Evolutionary conservation across 2,888 invertebrate genomes (phyloP).

Genomic region (Dynastes grantii): DNA sequence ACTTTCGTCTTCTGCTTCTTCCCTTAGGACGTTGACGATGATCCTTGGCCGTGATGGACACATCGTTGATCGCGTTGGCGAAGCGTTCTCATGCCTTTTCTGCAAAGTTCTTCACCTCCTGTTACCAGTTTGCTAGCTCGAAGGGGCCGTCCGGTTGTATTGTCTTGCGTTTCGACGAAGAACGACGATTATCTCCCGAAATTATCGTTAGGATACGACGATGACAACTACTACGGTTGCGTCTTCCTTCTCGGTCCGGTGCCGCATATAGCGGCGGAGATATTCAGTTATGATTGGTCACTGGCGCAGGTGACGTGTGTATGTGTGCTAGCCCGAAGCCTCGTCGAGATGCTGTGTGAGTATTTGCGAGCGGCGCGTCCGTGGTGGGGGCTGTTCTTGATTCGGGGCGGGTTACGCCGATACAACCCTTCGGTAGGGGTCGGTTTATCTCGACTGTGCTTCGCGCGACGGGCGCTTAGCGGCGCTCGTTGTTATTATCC

Average conservation of each 20-base stretch:
- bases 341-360: constrained; percentile 70
- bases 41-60: neutral
- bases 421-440: constrained; percentile 68
- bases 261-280: constrained; percentile 12
- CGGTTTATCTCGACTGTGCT: constrained; percentile 64
- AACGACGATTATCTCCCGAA: neutral
- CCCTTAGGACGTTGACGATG: neutral
- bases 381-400: constrained; percentile 66
- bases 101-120: neutral
- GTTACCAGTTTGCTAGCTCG: neutral
- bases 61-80: neutral
- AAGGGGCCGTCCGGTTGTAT: neutral
- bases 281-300: constrained; percentile 63
- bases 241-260: neutral
- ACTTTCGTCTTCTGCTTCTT: neutral
- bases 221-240: neutral
- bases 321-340: constrained; percentile 64
- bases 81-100: neutral
- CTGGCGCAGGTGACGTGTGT: constrained; percentile 62
- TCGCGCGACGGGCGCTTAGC: constrained; percentile 58
- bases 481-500: constrained; percentile 58
- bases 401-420: constrained; percentile 69
- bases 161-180: neutral
- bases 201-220: neutral
- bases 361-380: constrained; percentile 64